Percentiles rank a stretch among this genome's conserved stretches.
These are phyloP conservation scores for Argyrosomus regius DNA, from an alignment of 2,797 vertebrate species.

Conservation along the genomic window DNA sequence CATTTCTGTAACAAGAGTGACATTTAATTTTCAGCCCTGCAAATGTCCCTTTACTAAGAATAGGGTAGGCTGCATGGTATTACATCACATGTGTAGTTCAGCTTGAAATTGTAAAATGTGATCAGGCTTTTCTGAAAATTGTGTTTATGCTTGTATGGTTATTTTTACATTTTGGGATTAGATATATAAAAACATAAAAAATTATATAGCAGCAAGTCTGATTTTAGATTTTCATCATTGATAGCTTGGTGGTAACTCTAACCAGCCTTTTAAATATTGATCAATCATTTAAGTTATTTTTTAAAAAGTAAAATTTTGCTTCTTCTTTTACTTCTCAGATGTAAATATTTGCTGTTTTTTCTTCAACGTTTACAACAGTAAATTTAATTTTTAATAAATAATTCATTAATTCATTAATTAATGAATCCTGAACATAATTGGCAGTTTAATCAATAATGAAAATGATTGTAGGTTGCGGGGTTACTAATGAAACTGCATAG, in stretches of 20 bases:
- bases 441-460: too few relatives aligned
- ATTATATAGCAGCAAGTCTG: too few relatives aligned
- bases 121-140: not conserved
- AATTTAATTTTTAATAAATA: not conserved
- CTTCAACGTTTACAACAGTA: not conserved
- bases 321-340: not conserved
- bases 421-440: too few relatives aligned
- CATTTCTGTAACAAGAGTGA: constrained; percentile 79
- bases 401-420: too few relatives aligned
- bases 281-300: not conserved
- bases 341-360: not conserved
- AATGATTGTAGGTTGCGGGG: too few relatives aligned
- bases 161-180: not conserved
- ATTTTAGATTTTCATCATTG: not conserved
- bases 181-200: not conserved
- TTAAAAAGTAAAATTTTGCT: not conserved
- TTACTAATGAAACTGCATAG: too few relatives aligned
- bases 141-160: not conserved
- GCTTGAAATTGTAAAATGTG: not conserved
- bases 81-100: constrained; percentile 5
- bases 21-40: constrained; percentile 71
- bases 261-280: not conserved
- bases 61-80: constrained; percentile 24
- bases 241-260: not conserved
- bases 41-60: constrained; percentile 69